Percentiles rank a stretch among this genome's conserved stretches.
Conservation (phyloP, 2,797 vertebrate genomes). For the Tenualosa ilisha region DNA sequence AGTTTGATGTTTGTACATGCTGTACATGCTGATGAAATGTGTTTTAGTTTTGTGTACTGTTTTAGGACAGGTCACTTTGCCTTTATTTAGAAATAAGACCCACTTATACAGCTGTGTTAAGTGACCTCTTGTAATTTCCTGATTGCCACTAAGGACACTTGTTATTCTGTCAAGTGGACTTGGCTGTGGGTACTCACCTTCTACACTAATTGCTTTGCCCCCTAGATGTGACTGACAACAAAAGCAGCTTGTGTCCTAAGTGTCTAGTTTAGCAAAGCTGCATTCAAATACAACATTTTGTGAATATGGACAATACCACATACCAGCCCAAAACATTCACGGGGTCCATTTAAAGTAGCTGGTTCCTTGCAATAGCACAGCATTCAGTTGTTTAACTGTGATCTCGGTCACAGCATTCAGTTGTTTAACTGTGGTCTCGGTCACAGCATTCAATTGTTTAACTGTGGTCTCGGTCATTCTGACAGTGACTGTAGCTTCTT, state of each 20-base stretch:
- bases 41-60: neutral
- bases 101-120: neutral
- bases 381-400: neutral
- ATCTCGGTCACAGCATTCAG: neutral
- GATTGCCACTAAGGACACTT: conserved; percentile 55
- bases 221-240: conserved; percentile 24
- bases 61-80: neutral
- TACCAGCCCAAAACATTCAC: neutral
- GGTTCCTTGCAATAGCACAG: neutral
- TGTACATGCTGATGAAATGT: neutral
- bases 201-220: conserved; percentile 46
- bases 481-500: neutral
- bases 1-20: neutral
- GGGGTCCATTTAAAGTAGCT: neutral
- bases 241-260: conserved; percentile 43
- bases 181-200: conserved; percentile 40
- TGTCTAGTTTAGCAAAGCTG: conserved; percentile 48
- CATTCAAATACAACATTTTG: conserved; percentile 27
- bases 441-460: too few relatives aligned
- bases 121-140: conserved; percentile 44
- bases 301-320: neutral
- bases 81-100: conserved; percentile 12
- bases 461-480: neutral
- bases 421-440: too few relatives aligned
- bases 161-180: conserved; percentile 51